Evolutionary conservation across 1,140 invertebrate species (phyloP).

Genomic region (Galleria mellonella): DNA sequence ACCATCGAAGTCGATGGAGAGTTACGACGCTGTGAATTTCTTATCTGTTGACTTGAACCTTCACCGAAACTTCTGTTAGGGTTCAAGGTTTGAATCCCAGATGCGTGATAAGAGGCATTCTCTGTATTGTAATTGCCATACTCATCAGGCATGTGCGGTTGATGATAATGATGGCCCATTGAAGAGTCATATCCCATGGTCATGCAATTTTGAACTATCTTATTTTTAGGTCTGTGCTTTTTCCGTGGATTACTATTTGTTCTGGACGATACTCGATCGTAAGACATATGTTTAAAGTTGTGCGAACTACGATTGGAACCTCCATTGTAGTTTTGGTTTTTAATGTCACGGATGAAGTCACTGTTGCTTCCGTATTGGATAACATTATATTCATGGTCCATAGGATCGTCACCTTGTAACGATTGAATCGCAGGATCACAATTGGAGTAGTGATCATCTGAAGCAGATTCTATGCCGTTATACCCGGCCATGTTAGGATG

Average conservation of each 20-base stretch:
- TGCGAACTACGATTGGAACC: conserved; percentile 67
- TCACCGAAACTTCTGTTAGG: conserved; percentile 63
- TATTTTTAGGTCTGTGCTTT: conserved; percentile 67
- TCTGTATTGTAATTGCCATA: conserved; percentile 65
- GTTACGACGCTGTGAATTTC: conserved; percentile 62
- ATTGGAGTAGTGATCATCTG: conserved; percentile 72
- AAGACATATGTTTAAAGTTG: conserved; percentile 73
- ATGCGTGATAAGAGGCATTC: conserved; percentile 68
- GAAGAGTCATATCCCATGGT: conserved; percentile 68
- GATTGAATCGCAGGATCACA: conserved; percentile 71
- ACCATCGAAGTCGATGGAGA: conserved; percentile 62
- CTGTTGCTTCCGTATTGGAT: conserved; percentile 71
- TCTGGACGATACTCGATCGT: conserved; percentile 64
- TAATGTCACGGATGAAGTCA: conserved; percentile 66
- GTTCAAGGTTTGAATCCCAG: conserved; percentile 70
- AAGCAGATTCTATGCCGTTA: conserved; percentile 66
- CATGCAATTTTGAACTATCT: conserved; percentile 69
- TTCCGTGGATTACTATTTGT: conserved; percentile 71
- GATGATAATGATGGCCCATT: conserved; percentile 67
- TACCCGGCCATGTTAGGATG: conserved; percentile 67
- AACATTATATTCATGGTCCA: conserved; percentile 73
- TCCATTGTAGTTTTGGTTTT: conserved; percentile 68
- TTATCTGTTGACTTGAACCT: conserved; percentile 30
- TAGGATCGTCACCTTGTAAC: conserved; percentile 63
- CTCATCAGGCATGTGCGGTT: conserved; percentile 65